Conservation (phyloP, 1,140 invertebrate genomes). For the Vanessa atalanta region DNA sequence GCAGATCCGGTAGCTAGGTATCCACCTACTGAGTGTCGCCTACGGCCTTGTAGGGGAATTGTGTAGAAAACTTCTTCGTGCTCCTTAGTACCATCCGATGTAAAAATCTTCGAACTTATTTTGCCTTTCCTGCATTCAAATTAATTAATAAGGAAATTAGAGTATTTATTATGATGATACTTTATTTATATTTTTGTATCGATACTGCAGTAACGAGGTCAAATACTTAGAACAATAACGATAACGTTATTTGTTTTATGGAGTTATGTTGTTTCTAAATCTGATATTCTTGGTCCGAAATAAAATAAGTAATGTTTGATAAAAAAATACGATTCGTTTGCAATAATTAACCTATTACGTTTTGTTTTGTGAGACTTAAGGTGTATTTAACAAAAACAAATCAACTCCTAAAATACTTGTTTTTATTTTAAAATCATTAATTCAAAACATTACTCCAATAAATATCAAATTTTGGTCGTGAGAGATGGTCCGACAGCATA, state of each 20-base stretch:
- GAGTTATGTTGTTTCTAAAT: not conserved
- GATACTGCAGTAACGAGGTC: constrained; percentile 7
- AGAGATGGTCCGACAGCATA: too few relatives aligned
- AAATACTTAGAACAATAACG: not conserved
- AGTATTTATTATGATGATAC: not conserved
- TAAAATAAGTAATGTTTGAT: too few relatives aligned
- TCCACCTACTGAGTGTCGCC: constrained; percentile 79
- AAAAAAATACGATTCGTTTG: too few relatives aligned
- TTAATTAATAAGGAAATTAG: constrained; percentile 8
- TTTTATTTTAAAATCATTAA: too few relatives aligned
- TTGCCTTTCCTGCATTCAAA: constrained; percentile 65
- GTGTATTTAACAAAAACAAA: too few relatives aligned
- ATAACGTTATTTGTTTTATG: not conserved
- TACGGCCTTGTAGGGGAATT: constrained; percentile 72
- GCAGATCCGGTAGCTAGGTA: constrained; percentile 72
- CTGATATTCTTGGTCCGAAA: not conserved
- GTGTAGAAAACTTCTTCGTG: constrained; percentile 78
- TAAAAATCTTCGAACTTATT: constrained; percentile 60
- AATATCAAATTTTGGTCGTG: too few relatives aligned
- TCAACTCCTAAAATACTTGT: too few relatives aligned
- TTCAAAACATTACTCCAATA: too few relatives aligned
- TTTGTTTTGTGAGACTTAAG: too few relatives aligned
- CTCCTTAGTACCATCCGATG: constrained; percentile 63
- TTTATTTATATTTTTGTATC: constrained; percentile 5
- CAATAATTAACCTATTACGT: too few relatives aligned